A percentile compares a stretch with the other conserved stretches of the same genome.
Conservation (phyloP, 2,113 vertebrate genomes). For the Zingel zingel region DNA sequence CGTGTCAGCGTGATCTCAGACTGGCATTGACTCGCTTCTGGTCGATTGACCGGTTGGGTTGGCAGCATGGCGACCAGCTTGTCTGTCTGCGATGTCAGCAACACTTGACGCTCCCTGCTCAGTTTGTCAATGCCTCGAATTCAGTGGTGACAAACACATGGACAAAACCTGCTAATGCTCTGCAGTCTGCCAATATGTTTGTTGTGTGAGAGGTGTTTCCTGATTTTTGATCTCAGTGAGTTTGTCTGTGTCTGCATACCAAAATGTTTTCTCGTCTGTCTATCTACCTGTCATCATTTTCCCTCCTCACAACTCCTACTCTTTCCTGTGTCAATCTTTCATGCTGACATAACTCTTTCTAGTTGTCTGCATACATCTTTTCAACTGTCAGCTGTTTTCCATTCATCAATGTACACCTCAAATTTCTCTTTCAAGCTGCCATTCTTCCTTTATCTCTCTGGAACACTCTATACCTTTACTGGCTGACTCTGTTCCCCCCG, state of each 20-base stretch:
- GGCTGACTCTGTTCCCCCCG: background rate
- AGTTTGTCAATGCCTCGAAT: slow-evolving; percentile 30
- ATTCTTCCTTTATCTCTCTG: slow-evolving; percentile 22
- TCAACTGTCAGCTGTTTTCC: background rate
- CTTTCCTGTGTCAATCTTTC: slow-evolving; percentile 1
- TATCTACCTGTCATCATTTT: slow-evolving; percentile 3
- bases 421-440: slow-evolving; percentile 25
- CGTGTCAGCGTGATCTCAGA: slow-evolving; percentile 43
- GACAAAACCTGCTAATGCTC: slow-evolving; percentile 24
- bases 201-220: slow-evolving; percentile 9
- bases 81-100: slow-evolving; percentile 65
- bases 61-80: slow-evolving; percentile 60
- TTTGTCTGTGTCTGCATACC: background rate
- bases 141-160: slow-evolving; percentile 36
- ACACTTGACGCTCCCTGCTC: slow-evolving; percentile 55
- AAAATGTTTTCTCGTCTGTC: background rate
- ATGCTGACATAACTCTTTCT: background rate
- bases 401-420: slow-evolving; percentile 9
- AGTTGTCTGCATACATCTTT: slow-evolving; percentile 6
- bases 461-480: background rate
- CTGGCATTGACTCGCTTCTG: slow-evolving; percentile 32
- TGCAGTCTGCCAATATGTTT: slow-evolving; percentile 15
- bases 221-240: background rate
- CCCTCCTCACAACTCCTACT: background rate
- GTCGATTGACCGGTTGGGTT: slow-evolving; percentile 63